Conservation (phyloP, 1,140 invertebrate species). For the Kradibia gibbosae region DNA sequence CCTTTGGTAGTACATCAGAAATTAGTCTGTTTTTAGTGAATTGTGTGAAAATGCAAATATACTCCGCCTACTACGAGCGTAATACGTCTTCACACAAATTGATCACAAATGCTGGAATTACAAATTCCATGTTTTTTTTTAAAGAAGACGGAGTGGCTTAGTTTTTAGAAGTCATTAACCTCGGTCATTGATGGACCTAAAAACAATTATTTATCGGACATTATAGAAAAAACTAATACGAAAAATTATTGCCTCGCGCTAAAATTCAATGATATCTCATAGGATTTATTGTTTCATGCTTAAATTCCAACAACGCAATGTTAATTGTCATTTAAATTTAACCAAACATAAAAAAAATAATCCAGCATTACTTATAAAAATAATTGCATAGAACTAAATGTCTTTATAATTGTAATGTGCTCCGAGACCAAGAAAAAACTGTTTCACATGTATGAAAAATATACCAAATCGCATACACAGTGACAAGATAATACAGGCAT, state of each 20-base stretch:
- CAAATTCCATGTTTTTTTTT: not conserved
- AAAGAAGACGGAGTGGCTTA: not conserved
- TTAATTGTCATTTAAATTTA: too few species aligned
- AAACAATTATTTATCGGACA: too few species aligned
- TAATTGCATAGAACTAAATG: too few species aligned
- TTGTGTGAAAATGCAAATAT: constrained; percentile 46
- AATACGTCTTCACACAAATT: not conserved
- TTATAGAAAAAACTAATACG: too few species aligned
- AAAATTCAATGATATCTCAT: too few species aligned
- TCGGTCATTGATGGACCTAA: too few species aligned
- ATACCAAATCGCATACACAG: not conserved
- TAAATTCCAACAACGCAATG: too few species aligned
- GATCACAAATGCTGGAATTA: not conserved
- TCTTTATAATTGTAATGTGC: too few species aligned
- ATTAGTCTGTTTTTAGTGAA: constrained; percentile 29
- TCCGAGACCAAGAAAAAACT: not conserved
- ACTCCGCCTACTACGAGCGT: not conserved
- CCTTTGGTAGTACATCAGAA: constrained; percentile 28
- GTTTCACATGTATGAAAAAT: not conserved
- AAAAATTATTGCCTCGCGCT: too few species aligned
- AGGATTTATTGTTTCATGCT: too few species aligned
- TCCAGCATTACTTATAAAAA: too few species aligned
- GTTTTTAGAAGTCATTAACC: not conserved
- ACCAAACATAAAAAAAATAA: too few species aligned
- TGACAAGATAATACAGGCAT: not conserved